phyloP scores from a whole-genome alignment of 2,888 invertebrate genomes.

The Sympetrum striolatum region DNA sequence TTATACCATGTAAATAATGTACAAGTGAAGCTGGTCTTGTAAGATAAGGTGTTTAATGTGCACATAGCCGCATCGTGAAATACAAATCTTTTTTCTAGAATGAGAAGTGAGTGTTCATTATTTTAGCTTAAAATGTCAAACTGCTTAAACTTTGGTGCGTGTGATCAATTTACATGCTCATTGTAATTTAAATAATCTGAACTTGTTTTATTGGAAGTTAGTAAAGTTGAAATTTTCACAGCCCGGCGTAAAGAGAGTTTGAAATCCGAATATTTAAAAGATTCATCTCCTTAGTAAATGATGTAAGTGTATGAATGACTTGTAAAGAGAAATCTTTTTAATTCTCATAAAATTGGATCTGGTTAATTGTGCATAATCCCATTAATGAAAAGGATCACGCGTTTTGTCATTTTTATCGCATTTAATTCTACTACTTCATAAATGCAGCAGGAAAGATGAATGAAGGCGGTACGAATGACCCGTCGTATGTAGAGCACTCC shows the following conservation, averaged over 20 bases:
- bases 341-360: neutral
- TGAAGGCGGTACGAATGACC: neutral
- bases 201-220: too few relatives aligned
- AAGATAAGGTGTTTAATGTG: conserved; percentile 67
- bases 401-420: too few relatives aligned
- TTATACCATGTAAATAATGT: conserved; percentile 54
- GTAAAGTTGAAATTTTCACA: too few relatives aligned
- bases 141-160: too few relatives aligned
- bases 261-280: too few relatives aligned
- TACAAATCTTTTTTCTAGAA: conserved; percentile 47
- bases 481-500: neutral
- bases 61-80: conserved; percentile 59
- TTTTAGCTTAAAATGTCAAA: neutral
- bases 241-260: too few relatives aligned
- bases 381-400: too few relatives aligned
- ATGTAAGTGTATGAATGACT: neutral
- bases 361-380: too few relatives aligned
- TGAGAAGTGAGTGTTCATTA: conserved; percentile 43
- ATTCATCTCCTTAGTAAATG: neutral
- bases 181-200: too few relatives aligned
- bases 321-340: neutral
- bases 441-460: neutral
- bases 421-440: too few relatives aligned
- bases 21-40: conserved; percentile 63
- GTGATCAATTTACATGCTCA: too few relatives aligned